phyloP scores from a whole-genome alignment of 2,888 invertebrate genomes.

The Andrena marginata region DNA sequence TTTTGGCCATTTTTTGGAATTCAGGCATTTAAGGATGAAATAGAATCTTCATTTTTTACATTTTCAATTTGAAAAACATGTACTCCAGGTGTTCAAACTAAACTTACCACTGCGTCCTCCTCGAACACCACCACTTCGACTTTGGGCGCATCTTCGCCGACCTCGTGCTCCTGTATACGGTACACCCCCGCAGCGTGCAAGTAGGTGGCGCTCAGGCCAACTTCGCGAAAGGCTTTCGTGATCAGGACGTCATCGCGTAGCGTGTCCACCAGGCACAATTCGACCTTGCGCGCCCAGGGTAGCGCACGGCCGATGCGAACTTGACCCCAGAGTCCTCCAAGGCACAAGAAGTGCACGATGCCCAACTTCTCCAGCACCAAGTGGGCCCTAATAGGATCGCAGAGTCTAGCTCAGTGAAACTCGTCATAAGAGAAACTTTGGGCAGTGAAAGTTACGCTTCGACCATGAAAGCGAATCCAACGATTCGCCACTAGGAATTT shows the following conservation, averaged over 20 bases:
- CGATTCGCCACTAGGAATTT: not conserved
- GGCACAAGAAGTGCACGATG: slow-evolving; percentile 87
- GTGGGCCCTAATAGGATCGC: slow-evolving; percentile 80
- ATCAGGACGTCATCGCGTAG: slow-evolving; percentile 85
- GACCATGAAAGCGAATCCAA: slow-evolving; percentile 9
- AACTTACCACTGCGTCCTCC: slow-evolving; percentile 84
- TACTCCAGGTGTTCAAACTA: not conserved
- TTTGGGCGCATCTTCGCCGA: slow-evolving; percentile 78
- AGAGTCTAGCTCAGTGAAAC: slow-evolving; percentile 42
- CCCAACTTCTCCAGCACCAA: slow-evolving; percentile 84
- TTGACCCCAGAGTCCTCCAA: slow-evolving; percentile 87
- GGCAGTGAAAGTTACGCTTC: slow-evolving; percentile 25
- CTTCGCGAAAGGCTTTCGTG: slow-evolving; percentile 85
- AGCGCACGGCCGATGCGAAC: slow-evolving; percentile 86
- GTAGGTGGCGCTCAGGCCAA: slow-evolving; percentile 85
- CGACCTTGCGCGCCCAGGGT: slow-evolving; percentile 86
- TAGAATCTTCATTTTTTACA: not conserved
- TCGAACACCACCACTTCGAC: slow-evolving; percentile 86
- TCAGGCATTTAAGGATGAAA: not conserved
- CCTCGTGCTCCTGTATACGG: slow-evolving; percentile 81
- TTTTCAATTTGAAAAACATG: not conserved
- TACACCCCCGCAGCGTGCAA: slow-evolving; percentile 86
- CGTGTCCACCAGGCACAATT: slow-evolving; percentile 86
- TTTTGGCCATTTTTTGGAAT: not conserved
- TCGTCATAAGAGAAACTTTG: slow-evolving; percentile 32